These are phyloP conservation scores for Bucorvus abyssinicus DNA, from an alignment of 2,797 vertebrate species.

Conservation along the genomic window DNA sequence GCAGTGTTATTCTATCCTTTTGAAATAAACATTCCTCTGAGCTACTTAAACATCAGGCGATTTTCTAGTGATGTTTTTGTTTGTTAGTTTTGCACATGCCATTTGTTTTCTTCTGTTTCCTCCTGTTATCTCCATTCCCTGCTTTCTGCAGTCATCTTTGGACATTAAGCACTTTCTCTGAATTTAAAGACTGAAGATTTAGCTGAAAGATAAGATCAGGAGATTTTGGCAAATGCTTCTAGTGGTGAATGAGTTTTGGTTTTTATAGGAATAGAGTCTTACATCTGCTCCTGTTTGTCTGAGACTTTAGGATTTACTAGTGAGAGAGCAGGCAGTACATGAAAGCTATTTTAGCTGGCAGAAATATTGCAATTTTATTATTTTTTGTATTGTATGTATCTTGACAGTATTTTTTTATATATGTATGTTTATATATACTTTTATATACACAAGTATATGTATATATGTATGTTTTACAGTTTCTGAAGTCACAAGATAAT, in stretches of 20 bases:
- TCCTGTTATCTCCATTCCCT: neutral
- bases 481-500: neutral
- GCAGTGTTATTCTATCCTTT: neutral
- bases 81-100: accelerated
- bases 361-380: neutral
- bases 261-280: neutral
- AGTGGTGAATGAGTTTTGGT: neutral
- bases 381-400: neutral
- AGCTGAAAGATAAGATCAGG: neutral
- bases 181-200: neutral
- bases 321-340: neutral
- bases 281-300: neutral
- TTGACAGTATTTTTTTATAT: neutral
- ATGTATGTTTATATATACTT: neutral
- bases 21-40: neutral
- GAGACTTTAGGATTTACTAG: neutral
- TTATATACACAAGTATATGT: neutral
- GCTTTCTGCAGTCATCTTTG: neutral
- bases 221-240: neutral
- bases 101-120: neutral
- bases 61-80: neutral
- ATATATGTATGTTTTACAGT: neutral
- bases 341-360: neutral
- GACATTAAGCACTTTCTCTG: neutral
- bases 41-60: neutral